Evolutionary conservation across 2,888 invertebrate genomes (phyloP).

Genomic region (Microdon myrmicae): DNA sequence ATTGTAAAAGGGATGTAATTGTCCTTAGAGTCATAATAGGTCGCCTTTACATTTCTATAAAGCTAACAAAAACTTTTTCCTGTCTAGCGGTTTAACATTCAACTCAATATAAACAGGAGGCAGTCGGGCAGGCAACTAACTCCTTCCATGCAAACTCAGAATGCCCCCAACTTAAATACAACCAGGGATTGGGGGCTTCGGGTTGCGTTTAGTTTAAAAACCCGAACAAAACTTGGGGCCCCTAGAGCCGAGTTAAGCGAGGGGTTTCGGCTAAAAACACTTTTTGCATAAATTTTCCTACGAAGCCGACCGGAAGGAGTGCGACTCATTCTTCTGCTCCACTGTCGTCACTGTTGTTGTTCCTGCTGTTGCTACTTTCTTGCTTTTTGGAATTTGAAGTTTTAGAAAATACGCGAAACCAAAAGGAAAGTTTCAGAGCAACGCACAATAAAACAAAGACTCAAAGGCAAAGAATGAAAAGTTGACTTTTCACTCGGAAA

Average conservation of each 20-base stretch:
- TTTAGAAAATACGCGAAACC: conserved; percentile 33
- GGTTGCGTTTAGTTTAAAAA: conserved; percentile 34
- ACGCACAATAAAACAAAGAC: conserved; percentile 41
- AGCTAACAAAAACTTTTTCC: conserved; percentile 44
- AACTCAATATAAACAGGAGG: conserved; percentile 41
- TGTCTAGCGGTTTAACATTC: conserved; percentile 49
- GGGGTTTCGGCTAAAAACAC: conserved; percentile 17
- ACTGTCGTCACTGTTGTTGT: conserved; percentile 1
- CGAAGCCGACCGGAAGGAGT: conserved; percentile 24
- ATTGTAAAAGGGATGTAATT: conserved; percentile 34
- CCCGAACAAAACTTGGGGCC: conserved; percentile 31
- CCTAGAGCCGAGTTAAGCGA: conserved; percentile 23
- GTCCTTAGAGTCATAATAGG: conserved; percentile 47
- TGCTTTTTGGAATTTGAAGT: conserved; percentile 23
- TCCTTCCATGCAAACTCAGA: no score
- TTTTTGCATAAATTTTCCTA: conserved; percentile 46
- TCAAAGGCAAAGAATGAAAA: conserved; percentile 13
- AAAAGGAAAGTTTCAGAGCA: conserved; percentile 23
- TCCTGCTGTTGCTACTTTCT: no score
- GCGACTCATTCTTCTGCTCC: conserved; percentile 7
- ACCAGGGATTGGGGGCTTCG: no score
- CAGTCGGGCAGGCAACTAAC: no score
- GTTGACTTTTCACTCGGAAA: conserved; percentile 24
- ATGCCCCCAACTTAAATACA: conserved; percentile 23
- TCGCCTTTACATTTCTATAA: conserved; percentile 26